These are phyloP conservation scores for Nephrotoma guestfalica DNA, from an alignment of 2,888 invertebrate genomes.

Conservation along the genomic window DNA sequence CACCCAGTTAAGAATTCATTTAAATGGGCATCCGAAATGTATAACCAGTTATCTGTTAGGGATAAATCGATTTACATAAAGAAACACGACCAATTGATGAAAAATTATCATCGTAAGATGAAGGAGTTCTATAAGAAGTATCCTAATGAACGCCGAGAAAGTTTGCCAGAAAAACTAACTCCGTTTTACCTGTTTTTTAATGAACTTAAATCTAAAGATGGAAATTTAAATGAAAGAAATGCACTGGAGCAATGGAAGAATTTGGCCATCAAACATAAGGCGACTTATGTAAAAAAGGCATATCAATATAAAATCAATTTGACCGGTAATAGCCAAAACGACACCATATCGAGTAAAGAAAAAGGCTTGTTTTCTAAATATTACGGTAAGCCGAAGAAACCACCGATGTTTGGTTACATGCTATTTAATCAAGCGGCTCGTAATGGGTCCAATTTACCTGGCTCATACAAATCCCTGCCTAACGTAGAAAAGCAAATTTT, in stretches of 20 bases:
- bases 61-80: not conserved
- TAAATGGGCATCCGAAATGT: not conserved
- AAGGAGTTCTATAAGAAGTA: not conserved
- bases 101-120: not conserved
- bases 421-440: too few relatives aligned
- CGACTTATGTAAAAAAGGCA: not conserved
- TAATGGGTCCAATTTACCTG: not conserved
- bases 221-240: not conserved
- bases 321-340: not conserved
- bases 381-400: not conserved
- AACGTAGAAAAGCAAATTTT: not conserved
- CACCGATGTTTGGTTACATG: not conserved
- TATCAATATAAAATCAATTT: not conserved
- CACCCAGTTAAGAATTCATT: not conserved
- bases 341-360: not conserved
- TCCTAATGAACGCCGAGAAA: not conserved
- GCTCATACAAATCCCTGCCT: not conserved
- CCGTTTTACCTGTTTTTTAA: not conserved
- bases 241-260: not conserved
- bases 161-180: not conserved
- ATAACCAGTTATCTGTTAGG: not conserved
- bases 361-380: not conserved
- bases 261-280: not conserved
- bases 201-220: not conserved
- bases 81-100: not conserved